Evolutionary conservation across 2,888 invertebrate species (phyloP).

Genomic region (Drosophila monieri): DNA sequence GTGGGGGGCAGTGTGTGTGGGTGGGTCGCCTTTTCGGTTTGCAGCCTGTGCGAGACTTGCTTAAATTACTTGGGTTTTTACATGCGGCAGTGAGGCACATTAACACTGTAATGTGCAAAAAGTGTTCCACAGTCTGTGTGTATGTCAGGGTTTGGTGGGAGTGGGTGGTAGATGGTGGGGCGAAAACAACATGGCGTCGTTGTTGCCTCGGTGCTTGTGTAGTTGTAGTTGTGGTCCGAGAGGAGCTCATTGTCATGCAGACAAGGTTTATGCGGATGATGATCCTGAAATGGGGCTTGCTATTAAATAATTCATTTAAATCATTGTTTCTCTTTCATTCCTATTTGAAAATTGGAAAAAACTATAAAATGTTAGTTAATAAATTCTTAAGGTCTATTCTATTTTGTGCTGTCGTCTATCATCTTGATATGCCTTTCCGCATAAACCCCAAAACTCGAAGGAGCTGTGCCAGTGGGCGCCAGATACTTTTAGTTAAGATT

Average conservation of each 20-base stretch:
- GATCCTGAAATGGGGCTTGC: neutral
- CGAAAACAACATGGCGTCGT: conserved; percentile 79
- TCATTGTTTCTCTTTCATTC: no score
- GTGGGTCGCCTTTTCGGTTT: conserved; percentile 29
- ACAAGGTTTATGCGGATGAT: conserved; percentile 43
- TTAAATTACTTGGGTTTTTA: conserved; percentile 79
- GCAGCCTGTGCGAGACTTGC: conserved; percentile 47
- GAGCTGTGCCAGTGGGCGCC: conserved; percentile 52
- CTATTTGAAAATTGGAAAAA: no score
- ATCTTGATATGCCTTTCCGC: neutral
- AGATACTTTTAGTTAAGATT: conserved; percentile 80
- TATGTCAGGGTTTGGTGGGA: conserved; percentile 39
- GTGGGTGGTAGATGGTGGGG: conserved; percentile 16
- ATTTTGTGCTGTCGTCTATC: neutral
- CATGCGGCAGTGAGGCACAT: conserved; percentile 82
- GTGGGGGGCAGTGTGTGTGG: conserved; percentile 3
- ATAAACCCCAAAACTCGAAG: conserved; percentile 24
- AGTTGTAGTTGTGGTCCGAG: conserved; percentile 51
- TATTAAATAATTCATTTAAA: neutral
- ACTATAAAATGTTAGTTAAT: neutral
- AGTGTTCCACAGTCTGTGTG: conserved; percentile 53
- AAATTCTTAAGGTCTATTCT: neutral
- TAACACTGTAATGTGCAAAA: conserved; percentile 83
- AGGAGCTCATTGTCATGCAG: conserved; percentile 68
- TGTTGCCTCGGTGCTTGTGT: conserved; percentile 13